Conservation (phyloP, 2,797 vertebrate genomes). For the Chloroceryle inda region DNA sequence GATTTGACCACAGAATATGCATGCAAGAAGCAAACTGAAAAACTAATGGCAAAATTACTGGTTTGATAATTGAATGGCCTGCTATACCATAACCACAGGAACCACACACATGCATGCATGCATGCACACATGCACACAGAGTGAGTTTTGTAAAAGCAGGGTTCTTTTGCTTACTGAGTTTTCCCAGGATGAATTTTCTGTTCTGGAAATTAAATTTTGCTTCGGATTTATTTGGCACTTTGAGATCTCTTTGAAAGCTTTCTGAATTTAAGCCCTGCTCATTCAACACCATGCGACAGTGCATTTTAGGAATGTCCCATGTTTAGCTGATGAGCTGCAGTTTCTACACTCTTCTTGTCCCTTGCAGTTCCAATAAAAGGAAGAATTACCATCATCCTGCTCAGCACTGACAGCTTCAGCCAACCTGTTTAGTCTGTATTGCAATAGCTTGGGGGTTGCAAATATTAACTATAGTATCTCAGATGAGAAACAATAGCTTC, state of each 20-base stretch:
- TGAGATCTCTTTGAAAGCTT: neutral
- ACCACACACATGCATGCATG: neutral
- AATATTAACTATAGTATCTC: neutral
- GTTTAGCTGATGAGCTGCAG: neutral
- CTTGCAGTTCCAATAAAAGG: neutral
- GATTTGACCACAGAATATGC: constrained; percentile 78
- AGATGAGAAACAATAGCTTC: neutral
- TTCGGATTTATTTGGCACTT: neutral
- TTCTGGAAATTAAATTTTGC: neutral
- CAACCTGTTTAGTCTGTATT: neutral
- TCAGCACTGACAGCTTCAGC: neutral
- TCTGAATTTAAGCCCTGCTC: neutral
- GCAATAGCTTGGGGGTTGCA: neutral
- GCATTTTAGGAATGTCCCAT: neutral
- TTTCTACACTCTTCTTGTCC: neutral
- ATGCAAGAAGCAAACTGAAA: constrained; percentile 75
- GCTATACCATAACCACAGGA: constrained; percentile 45
- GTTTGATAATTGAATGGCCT: constrained; percentile 74
- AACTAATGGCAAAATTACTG: constrained; percentile 75
- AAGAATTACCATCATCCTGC: neutral
- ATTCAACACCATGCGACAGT: neutral
- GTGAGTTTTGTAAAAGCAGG: neutral
- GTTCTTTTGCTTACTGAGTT: neutral
- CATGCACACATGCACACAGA: neutral
- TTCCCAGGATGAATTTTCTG: neutral